A percentile compares a stretch with the other conserved stretches of the same genome.
phyloP scores from a whole-genome alignment of 2,888 invertebrate species.

The Brenthis daphne region DNA sequence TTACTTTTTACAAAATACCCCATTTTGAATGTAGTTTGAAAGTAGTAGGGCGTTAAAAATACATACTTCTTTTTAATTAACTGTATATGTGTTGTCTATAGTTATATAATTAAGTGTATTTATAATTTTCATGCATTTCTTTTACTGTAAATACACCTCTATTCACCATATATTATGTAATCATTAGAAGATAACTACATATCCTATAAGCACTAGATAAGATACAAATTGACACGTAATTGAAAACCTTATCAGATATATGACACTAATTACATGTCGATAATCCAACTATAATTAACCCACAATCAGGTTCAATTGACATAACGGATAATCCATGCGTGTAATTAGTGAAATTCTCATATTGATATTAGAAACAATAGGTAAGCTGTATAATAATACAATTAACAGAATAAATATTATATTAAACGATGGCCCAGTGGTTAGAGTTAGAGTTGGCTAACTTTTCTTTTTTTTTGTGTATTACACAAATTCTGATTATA shows the following conservation, averaged over 20 bases:
- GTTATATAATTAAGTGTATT: too few species aligned
- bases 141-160: neutral
- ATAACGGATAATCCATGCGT: slow-evolving; percentile 50
- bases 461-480: too few species aligned
- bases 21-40: too few species aligned
- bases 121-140: neutral
- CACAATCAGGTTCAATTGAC: slow-evolving; percentile 53
- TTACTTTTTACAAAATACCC: too few species aligned
- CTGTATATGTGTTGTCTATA: too few species aligned
- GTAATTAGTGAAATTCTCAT: slow-evolving; percentile 49
- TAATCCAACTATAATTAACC: slow-evolving; percentile 68
- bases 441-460: neutral
- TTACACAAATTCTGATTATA: too few species aligned
- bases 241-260: slow-evolving; percentile 45
- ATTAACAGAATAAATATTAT: slow-evolving; percentile 15
- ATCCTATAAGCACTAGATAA: slow-evolving; percentile 12
- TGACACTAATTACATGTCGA: slow-evolving; percentile 59
- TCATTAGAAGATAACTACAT: slow-evolving; percentile 3
- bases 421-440: slow-evolving; percentile 4
- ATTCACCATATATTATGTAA: neutral
- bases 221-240: slow-evolving; percentile 38
- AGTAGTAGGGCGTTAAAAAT: too few species aligned
- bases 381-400: slow-evolving; percentile 9
- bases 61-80: too few species aligned
- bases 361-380: slow-evolving; percentile 24